These are phyloP conservation scores for Nettapus auritus DNA, from an alignment of 2,113 vertebrate species.

Conservation along the genomic window DNA sequence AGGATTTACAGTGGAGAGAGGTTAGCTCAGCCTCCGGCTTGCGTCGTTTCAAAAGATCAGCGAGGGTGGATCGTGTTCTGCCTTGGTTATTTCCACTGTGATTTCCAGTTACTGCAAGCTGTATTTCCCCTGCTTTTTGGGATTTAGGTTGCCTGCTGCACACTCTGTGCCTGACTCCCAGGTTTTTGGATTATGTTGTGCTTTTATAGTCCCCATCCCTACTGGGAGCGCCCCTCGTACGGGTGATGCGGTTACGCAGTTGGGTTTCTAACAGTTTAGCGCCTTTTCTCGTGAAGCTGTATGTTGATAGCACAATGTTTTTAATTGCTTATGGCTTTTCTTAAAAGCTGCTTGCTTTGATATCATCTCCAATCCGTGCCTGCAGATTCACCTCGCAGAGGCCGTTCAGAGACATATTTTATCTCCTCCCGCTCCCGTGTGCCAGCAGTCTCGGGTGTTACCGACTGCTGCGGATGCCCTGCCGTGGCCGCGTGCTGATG, in stretches of 20 bases:
- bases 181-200: neutral
- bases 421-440: neutral
- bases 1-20: neutral
- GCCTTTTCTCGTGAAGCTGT: neutral
- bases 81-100: neutral
- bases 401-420: neutral
- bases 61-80: neutral
- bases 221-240: neutral
- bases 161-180: fast-evolving
- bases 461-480: neutral
- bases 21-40: neutral
- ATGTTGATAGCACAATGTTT: neutral
- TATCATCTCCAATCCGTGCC: neutral
- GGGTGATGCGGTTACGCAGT: neutral
- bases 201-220: neutral
- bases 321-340: neutral
- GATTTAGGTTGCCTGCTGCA: neutral
- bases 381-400: neutral
- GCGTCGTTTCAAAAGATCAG: neutral
- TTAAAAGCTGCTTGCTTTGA: neutral
- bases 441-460: neutral
- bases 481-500: neutral
- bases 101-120: neutral
- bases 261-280: neutral
- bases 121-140: neutral